Base-by-base conservation (phyloP, 2,888 invertebrate genomes). In the Ophraella communa region DNA sequence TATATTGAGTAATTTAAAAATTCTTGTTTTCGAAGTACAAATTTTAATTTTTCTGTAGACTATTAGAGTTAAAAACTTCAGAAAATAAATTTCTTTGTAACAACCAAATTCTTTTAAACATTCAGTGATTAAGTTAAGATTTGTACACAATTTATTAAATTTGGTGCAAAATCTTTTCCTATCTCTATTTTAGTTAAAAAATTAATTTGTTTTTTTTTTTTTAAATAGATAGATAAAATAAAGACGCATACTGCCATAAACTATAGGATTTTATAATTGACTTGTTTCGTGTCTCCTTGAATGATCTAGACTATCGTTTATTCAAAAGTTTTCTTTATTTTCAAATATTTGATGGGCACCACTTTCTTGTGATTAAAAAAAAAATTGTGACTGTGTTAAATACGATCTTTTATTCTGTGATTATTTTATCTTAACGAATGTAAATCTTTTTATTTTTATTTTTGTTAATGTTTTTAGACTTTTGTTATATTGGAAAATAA, bases 351-450 rank as follows among this genome's bases (percentile, higher is more conserved):
- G 71, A 71, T 67, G 72, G 74, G 74, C 74, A 74, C 74, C 74
- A 74, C 73, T 73, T 72, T 69, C 68, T 74, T 73, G 74, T 74
- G 72, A 73, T 73, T 71, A 69, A 70, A 64, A 68, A n/a, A 73
- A 66, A 66, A 59, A 71, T 69, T 66, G 65, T 64, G 69, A 66
- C 69, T 55, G 55, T 63, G 44, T 67, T 56, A 47, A 45, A 60
- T 68, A 57, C 68, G 62, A 71, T 70, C 68, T 65, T 67, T 64
- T 45, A 70, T 71, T 73, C 73, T 74, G 73, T 73, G 74, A 74
- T 74, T 74, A 70, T 73, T 71, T 74, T 71, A 70, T 71, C 71
- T 73, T 71, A 72, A 71, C 66, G 63, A 35, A 39, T n/a, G 65
- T 71, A 71, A 44, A 70, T 68, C 68, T 68, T 71, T 72, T 72